These are phyloP conservation scores for Agapornis roseicollis DNA, from an alignment of 2,113 vertebrate genomes.

Conservation along the genomic window DNA sequence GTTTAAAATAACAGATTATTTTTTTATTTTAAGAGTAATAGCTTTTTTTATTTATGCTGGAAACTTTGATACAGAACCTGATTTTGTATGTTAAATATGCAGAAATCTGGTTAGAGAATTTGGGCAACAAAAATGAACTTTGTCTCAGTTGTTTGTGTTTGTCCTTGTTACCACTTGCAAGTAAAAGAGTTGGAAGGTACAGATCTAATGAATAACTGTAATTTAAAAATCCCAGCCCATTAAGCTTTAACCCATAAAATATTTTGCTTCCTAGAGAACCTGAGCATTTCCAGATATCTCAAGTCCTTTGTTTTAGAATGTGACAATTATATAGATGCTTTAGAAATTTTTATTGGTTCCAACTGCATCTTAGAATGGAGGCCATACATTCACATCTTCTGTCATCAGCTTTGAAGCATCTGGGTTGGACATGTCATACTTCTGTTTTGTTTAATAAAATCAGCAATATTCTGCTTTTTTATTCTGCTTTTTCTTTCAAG, in stretches of 20 bases:
- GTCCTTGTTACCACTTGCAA: background rate
- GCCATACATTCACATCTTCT: background rate
- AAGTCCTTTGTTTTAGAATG: background rate
- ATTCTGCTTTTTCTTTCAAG: slow-evolving; percentile 18
- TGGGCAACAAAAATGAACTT: background rate
- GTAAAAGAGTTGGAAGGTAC: background rate
- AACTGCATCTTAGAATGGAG: background rate
- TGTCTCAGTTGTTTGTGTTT: background rate
- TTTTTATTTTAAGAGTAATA: background rate
- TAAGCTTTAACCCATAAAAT: background rate
- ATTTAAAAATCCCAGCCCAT: background rate
- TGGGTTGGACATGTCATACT: background rate
- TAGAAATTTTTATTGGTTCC: background rate
- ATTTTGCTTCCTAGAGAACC: slow-evolving; percentile 1
- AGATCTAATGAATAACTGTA: background rate
- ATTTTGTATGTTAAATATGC: background rate
- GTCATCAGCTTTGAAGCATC: slow-evolving; percentile 1
- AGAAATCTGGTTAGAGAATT: background rate
- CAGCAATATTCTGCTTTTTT: slow-evolving; percentile 33
- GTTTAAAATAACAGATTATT: background rate
- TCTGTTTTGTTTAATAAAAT: slow-evolving; percentile 27
- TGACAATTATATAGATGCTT: background rate
- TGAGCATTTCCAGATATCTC: background rate
- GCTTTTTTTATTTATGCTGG: background rate
- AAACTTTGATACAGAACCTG: background rate